Percentiles rank a stretch among this genome's conserved stretches.
phyloP scores from a whole-genome alignment of 92 coral and sea anemone genomes.

The Palythoa grandis region DNA sequence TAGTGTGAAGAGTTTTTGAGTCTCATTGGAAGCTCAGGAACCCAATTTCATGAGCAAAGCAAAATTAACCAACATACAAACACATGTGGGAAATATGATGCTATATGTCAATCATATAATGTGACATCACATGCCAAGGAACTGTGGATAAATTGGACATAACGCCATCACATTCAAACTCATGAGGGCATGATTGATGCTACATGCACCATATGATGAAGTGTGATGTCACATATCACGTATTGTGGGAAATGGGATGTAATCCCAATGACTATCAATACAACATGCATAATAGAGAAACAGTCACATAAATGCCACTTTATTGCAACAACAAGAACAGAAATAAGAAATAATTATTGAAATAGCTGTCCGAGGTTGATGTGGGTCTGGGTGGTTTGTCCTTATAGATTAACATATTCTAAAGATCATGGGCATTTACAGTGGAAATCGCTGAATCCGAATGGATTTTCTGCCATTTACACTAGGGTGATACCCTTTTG shows the following conservation, averaged over 20 bases:
- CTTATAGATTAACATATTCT: neutral
- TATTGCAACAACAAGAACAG: neutral
- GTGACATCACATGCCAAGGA: neutral
- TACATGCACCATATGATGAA: neutral
- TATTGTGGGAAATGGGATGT: constrained; percentile 1
- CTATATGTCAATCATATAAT: neutral
- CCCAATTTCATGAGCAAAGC: neutral
- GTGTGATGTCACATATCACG: neutral
- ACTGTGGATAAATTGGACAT: neutral
- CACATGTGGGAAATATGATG: neutral
- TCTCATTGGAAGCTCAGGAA: neutral
- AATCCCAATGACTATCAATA: neutral
- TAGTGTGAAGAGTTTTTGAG: neutral
- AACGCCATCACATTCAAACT: constrained; percentile 1
- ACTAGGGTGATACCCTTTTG: neutral
- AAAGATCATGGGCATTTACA: neutral
- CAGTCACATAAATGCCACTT: neutral
- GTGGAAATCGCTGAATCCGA: neutral
- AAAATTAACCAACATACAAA: neutral
- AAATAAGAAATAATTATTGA: neutral
- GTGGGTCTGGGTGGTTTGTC: constrained; percentile 1
- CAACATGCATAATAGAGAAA: neutral
- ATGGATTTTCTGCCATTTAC: neutral
- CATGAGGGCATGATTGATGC: neutral
- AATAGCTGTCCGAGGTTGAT: neutral